Conservation (phyloP, 2,888 invertebrate species). For the Octonoba sinensis region DNA sequence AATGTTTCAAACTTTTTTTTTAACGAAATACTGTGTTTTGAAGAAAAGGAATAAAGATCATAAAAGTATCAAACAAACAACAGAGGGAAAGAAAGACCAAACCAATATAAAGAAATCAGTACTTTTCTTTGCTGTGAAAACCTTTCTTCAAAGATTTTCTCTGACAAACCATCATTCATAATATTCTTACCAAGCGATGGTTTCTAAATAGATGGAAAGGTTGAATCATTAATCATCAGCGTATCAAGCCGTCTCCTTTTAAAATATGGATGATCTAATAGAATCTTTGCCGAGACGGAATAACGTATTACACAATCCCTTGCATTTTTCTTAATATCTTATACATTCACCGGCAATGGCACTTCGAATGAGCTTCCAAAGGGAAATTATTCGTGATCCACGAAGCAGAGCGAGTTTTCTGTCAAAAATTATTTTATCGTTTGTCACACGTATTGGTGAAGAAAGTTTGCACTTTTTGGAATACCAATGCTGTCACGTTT, state of each 20-base stretch:
- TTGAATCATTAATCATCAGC: constrained; percentile 36
- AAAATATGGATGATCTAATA: constrained; percentile 56
- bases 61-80: not conserved
- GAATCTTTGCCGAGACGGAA: constrained; percentile 1
- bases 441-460: no score
- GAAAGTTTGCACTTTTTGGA: no score
- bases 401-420: no score
- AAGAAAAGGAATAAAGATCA: not conserved
- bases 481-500: no score
- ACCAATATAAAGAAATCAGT: constrained; percentile 31
- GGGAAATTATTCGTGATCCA: no score
- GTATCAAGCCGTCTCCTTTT: constrained; percentile 31
- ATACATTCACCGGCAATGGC: no score
- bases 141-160: constrained; percentile 16
- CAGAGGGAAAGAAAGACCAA: not conserved
- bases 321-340: no score
- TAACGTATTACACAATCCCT: constrained; percentile 14
- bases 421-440: no score
- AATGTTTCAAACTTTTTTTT: not conserved
- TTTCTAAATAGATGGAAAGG: constrained; percentile 22
- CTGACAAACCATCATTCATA: constrained; percentile 36
- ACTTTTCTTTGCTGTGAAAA: constrained; percentile 12
- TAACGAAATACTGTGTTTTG: not conserved
- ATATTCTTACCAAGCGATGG: constrained; percentile 25
- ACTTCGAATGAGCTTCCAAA: no score